Conservation (phyloP, 2,113 vertebrate genomes). For the Prunella fulvescens region DNA sequence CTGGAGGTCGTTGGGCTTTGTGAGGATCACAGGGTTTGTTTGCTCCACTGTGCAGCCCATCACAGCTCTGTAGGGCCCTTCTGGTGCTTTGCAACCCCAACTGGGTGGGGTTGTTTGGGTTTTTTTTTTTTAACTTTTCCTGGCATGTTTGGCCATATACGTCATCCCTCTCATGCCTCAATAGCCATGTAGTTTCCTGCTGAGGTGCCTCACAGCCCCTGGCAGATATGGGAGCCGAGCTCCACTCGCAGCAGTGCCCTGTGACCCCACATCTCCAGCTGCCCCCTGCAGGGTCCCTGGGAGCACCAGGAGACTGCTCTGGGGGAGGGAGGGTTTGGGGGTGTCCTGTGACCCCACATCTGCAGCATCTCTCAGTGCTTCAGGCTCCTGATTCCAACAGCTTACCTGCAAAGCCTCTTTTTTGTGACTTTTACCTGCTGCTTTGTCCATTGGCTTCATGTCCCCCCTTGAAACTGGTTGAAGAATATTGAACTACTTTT, state of each 20-base stretch:
- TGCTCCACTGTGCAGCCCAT: fast-evolving
- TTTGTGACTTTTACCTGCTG: background rate
- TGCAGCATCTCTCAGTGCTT: fast-evolving
- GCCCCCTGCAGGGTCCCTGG: fast-evolving
- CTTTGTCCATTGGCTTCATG: background rate
- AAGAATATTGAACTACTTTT: background rate
- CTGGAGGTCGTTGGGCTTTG: fast-evolving
- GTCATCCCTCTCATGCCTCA: fast-evolving
- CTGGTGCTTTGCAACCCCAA: fast-evolving
- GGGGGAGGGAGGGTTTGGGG: background rate
- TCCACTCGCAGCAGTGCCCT: fast-evolving
- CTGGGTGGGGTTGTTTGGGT: no score
- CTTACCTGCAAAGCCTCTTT: background rate
- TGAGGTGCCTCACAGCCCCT: background rate
- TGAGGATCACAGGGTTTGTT: background rate
- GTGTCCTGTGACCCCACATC: no score
- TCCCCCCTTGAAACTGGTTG: background rate
- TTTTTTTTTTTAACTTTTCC: background rate
- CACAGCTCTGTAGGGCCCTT: background rate
- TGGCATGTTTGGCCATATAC: fast-evolving
- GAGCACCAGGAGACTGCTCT: background rate
- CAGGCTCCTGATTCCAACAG: background rate
- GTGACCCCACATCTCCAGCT: no score
- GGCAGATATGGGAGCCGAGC: fast-evolving
- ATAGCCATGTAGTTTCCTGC: fast-evolving